Percentiles rank a stretch among this genome's conserved stretches.
These are phyloP conservation scores for Eunapius fragilis DNA, from an alignment of 37 sponge, comb jelly and placozoan genomes.

Conservation along the genomic window DNA sequence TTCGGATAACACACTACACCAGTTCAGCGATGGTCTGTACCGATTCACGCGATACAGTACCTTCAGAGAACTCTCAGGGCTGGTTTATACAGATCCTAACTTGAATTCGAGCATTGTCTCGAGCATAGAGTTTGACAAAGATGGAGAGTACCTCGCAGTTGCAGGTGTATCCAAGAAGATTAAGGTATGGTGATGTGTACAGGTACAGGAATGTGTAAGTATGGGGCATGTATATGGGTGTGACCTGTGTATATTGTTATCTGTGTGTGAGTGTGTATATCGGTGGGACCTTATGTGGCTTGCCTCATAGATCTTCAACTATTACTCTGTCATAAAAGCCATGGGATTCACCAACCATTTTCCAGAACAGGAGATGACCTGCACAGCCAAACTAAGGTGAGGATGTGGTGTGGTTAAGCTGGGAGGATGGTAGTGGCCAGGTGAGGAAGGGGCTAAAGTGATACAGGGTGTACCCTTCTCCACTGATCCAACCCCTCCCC, in stretches of 20 bases:
- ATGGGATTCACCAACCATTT: slow-evolving; percentile 57
- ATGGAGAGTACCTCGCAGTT: slow-evolving; percentile 83
- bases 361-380: slow-evolving; percentile 69
- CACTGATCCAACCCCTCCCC: not conserved
- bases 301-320: slow-evolving; percentile 46
- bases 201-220: not conserved
- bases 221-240: not conserved
- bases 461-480: too few relatives aligned
- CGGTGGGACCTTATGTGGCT: not conserved
- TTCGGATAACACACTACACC: not conserved
- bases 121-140: slow-evolving; percentile 89
- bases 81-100: slow-evolving; percentile 45
- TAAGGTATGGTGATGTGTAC: slow-evolving; percentile 51
- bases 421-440: too few relatives aligned
- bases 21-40: slow-evolving; percentile 21
- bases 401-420: slow-evolving; percentile 3
- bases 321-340: slow-evolving; percentile 39
- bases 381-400: slow-evolving; percentile 80
- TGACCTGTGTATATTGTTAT: slow-evolving; percentile 19
- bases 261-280: not conserved
- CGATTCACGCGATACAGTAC: slow-evolving; percentile 15
- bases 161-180: slow-evolving; percentile 90
- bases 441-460: too few relatives aligned
- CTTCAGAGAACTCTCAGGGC: slow-evolving; percentile 37
- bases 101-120: slow-evolving; percentile 51